Percentiles rank a stretch among this genome's conserved stretches.
phyloP scores from a whole-genome alignment of 2,797 vertebrate species.

The Diplodus puntazzo region DNA sequence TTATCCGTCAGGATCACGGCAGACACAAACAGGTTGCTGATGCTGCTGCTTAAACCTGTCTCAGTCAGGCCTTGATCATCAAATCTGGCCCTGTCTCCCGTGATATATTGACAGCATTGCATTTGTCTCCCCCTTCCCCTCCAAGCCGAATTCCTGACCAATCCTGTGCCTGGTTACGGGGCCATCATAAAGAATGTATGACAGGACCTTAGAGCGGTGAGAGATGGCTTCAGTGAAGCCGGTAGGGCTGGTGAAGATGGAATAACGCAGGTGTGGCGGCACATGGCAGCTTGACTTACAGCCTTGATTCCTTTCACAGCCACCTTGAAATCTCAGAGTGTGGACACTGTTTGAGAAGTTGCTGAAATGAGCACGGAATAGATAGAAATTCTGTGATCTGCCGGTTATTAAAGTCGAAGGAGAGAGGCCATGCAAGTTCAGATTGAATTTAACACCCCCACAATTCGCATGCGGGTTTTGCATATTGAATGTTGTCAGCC shows the following conservation, averaged over 20 bases:
- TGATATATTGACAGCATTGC: constrained; percentile 80
- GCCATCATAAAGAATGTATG: constrained; percentile 82
- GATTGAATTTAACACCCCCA: constrained; percentile 12
- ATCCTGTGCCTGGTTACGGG: constrained; percentile 62
- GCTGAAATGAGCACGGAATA: constrained; percentile 42
- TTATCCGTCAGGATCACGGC: constrained; percentile 79
- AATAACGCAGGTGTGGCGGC: constrained; percentile 66
- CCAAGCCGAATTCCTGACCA: constrained; percentile 73
- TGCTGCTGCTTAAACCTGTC: constrained; percentile 79
- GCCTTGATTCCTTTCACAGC: constrained; percentile 57
- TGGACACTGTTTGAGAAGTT: constrained; percentile 55
- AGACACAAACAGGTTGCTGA: constrained; percentile 84
- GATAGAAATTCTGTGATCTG: constrained; percentile 10
- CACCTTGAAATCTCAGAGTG: constrained; percentile 58
- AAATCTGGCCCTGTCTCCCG: constrained; percentile 75
- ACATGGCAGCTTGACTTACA: constrained; percentile 65
- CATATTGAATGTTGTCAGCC: constrained; percentile 13
- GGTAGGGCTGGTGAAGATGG: constrained; percentile 61
- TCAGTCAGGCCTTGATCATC: constrained; percentile 76
- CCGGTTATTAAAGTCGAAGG: constrained; percentile 19
- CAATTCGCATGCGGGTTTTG: neutral
- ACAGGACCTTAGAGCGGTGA: constrained; percentile 74
- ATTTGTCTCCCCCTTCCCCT: constrained; percentile 63
- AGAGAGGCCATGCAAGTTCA: constrained; percentile 12
- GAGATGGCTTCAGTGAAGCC: constrained; percentile 65